Conservation (phyloP, 2,888 invertebrate genomes). For the Rhimphoctona megacephalus region DNA sequence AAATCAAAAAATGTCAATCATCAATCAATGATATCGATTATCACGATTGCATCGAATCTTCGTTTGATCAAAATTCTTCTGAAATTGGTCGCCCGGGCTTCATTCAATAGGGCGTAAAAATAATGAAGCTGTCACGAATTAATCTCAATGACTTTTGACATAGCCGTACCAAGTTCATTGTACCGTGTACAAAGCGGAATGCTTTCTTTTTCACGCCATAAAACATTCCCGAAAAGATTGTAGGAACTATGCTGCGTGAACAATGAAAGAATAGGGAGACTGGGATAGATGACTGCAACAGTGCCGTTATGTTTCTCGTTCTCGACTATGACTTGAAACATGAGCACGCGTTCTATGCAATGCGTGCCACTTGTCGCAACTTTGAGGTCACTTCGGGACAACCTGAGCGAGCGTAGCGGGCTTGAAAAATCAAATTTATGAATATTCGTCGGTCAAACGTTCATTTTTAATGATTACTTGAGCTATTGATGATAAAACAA, state of each 20-base stretch:
- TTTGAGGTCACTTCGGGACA: neutral
- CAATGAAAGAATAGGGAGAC: conserved; percentile 11
- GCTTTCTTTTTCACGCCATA: conserved; percentile 51
- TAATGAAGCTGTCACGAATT: conserved; percentile 35
- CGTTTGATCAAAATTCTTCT: neutral
- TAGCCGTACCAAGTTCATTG: neutral
- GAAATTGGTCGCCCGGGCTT: neutral
- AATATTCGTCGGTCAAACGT: neutral
- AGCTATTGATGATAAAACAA: too few species aligned
- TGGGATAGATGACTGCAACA: conserved; percentile 3
- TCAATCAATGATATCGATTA: neutral
- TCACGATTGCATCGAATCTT: neutral
- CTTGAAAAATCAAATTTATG: neutral
- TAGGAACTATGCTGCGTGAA: conserved; percentile 11
- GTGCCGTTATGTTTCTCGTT: conserved; percentile 13
- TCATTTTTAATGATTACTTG: neutral
- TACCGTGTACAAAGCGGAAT: neutral
- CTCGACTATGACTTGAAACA: neutral
- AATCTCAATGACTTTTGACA: conserved; percentile 54
- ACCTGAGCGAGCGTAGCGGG: neutral
- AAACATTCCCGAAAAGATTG: conserved; percentile 9
- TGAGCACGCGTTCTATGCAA: neutral
- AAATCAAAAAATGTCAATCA: neutral
- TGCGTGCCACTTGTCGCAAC: conserved; percentile 15
- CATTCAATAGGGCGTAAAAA: neutral